These are phyloP conservation scores for Noturus placidus DNA, from an alignment of 2,113 vertebrate genomes.

Conservation along the genomic window DNA sequence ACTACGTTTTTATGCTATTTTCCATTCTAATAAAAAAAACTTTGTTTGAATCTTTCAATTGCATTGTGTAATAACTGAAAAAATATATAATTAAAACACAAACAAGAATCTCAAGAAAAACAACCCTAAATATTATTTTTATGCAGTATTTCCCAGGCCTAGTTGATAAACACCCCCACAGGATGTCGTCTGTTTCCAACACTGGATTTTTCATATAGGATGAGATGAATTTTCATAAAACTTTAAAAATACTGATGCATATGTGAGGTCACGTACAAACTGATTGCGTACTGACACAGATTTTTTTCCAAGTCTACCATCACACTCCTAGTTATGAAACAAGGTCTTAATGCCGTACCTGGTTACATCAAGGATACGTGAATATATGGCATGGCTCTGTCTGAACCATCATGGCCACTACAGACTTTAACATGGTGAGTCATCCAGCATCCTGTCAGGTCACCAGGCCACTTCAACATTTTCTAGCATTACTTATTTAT, in stretches of 20 bases:
- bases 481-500: constrained; percentile 50
- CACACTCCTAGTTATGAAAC: background rate
- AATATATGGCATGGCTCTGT: background rate
- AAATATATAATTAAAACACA: background rate
- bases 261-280: no score
- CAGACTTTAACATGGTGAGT: constrained; percentile 29
- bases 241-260: background rate
- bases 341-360: background rate
- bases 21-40: background rate
- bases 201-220: background rate
- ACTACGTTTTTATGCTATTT: background rate
- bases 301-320: background rate
- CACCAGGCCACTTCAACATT: constrained; percentile 45
- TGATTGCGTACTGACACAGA: background rate
- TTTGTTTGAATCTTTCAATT: background rate
- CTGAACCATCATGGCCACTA: background rate
- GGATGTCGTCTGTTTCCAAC: background rate
- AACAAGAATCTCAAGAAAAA: background rate
- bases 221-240: background rate
- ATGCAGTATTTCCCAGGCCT: background rate
- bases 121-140: background rate
- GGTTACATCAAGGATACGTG: background rate
- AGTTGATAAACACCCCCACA: background rate
- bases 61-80: background rate
- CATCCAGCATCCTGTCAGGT: constrained; percentile 48